These are phyloP conservation scores for Antitype chi DNA, from an alignment of 2,888 invertebrate species.

Conservation along the genomic window DNA sequence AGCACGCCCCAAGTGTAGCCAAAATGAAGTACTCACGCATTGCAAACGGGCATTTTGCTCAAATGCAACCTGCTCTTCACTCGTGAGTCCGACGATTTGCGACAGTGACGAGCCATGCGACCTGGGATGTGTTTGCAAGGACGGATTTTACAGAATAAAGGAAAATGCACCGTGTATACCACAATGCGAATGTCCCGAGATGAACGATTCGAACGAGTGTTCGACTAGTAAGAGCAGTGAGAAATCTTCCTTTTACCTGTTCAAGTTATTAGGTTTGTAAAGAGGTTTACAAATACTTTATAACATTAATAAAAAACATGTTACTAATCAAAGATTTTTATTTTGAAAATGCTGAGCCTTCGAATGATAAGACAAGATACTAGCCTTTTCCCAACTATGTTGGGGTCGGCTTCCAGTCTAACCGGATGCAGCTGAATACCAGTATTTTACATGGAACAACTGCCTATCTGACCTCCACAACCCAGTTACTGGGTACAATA, in stretches of 20 bases:
- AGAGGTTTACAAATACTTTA: not conserved
- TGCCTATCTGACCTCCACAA: too few species aligned
- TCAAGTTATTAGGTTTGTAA: not conserved
- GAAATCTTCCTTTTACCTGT: not conserved
- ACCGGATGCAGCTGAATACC: too few species aligned
- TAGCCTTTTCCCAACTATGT: too few species aligned
- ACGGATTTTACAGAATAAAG: conserved; percentile 21
- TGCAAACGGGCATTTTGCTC: conserved; percentile 17
- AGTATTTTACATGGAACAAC: too few species aligned
- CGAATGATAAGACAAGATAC: not conserved
- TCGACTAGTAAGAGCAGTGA: not conserved
- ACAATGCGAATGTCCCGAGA: conserved; percentile 15
- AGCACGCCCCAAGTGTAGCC: conserved; percentile 12
- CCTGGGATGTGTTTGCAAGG: conserved; percentile 24
- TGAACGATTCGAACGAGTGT: conserved; percentile 5
- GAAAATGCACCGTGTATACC: conserved; percentile 14
- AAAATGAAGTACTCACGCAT: conserved; percentile 35
- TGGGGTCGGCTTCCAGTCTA: too few species aligned
- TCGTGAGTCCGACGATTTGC: not conserved
- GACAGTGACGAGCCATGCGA: conserved; percentile 6
- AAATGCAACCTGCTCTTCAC: conserved; percentile 27
- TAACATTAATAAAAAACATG: not conserved
- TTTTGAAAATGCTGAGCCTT: not conserved
- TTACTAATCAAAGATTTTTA: not conserved
- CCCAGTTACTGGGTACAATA: too few species aligned